Evolutionary conservation across 2,888 invertebrate genomes (phyloP).

Genomic region (Falcaria lacertinaria): DNA sequence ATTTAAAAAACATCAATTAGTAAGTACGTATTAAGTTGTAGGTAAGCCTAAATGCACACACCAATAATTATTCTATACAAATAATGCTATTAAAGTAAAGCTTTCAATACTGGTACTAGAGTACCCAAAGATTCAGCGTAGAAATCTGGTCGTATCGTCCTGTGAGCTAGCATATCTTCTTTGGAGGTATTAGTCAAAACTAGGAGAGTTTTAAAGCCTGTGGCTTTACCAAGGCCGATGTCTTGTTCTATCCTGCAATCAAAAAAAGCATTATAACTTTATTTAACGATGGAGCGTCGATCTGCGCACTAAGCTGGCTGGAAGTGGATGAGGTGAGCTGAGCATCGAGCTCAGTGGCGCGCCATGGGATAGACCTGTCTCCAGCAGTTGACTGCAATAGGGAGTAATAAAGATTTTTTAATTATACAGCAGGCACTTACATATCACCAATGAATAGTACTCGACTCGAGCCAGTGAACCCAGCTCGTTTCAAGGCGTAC

Average conservation of each 20-base stretch:
- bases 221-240: slow-evolving; percentile 84
- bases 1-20: too few relatives aligned
- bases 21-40: too few relatives aligned
- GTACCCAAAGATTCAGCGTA: slow-evolving; percentile 56
- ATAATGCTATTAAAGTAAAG: background rate
- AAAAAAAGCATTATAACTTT: too few relatives aligned
- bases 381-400: too few relatives aligned
- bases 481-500: slow-evolving; percentile 75
- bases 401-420: too few relatives aligned
- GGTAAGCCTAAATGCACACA: too few relatives aligned
- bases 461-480: slow-evolving; percentile 80
- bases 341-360: too few relatives aligned
- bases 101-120: slow-evolving; percentile 33
- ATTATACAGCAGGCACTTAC: slow-evolving; percentile 62
- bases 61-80: too few relatives aligned
- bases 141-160: slow-evolving; percentile 70
- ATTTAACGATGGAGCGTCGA: too few relatives aligned
- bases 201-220: slow-evolving; percentile 86
- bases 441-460: slow-evolving; percentile 92
- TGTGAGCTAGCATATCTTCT: slow-evolving; percentile 73
- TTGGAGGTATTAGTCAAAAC: slow-evolving; percentile 78
- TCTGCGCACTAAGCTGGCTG: too few relatives aligned
- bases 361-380: too few relatives aligned
- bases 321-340: too few relatives aligned
- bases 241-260: slow-evolving; percentile 86